Evolutionary conservation across 2,888 invertebrate species (phyloP).

Genomic region (Teinopalpus imperialis): DNA sequence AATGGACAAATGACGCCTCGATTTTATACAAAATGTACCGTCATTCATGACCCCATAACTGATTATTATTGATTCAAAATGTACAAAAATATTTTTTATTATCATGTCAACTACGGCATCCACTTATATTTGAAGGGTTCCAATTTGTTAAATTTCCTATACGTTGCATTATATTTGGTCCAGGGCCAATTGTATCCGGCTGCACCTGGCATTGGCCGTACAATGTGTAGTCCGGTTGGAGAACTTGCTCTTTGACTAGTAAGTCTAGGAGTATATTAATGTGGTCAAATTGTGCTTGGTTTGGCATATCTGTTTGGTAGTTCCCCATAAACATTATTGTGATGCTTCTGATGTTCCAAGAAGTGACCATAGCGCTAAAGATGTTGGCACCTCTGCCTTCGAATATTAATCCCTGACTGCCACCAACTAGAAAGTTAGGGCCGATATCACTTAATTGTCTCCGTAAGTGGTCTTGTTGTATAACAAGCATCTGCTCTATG

Average conservation of each 20-base stretch:
- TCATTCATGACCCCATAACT: too few relatives aligned
- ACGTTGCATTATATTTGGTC: slow-evolving; percentile 44
- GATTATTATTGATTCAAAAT: too few relatives aligned
- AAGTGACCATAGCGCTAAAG: slow-evolving; percentile 50
- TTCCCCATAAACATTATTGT: slow-evolving; percentile 66
- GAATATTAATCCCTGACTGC: slow-evolving; percentile 58
- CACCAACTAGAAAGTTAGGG: slow-evolving; percentile 63
- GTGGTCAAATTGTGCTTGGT: slow-evolving; percentile 49
- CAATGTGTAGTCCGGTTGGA: slow-evolving; percentile 46
- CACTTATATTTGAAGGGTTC: slow-evolving; percentile 39
- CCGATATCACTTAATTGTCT: slow-evolving; percentile 55
- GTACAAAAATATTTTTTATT: slow-evolving; percentile 2
- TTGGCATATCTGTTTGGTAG: slow-evolving; percentile 42
- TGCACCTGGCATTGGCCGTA: slow-evolving; percentile 58
- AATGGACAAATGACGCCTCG: too few relatives aligned
- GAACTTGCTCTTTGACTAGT: slow-evolving; percentile 44
- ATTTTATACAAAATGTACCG: too few relatives aligned
- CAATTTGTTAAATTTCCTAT: slow-evolving; percentile 51
- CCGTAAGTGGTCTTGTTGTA: slow-evolving; percentile 52
- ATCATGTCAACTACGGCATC: slow-evolving; percentile 35
- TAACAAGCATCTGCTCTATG: slow-evolving; percentile 45
- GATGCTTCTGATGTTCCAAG: slow-evolving; percentile 52
- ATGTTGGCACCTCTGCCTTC: slow-evolving; percentile 68
- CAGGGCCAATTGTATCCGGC: slow-evolving; percentile 47
- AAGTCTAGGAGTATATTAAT: slow-evolving; percentile 47